phyloP scores from a whole-genome alignment of 1,140 invertebrate genomes.

The Apis cerana region DNA sequence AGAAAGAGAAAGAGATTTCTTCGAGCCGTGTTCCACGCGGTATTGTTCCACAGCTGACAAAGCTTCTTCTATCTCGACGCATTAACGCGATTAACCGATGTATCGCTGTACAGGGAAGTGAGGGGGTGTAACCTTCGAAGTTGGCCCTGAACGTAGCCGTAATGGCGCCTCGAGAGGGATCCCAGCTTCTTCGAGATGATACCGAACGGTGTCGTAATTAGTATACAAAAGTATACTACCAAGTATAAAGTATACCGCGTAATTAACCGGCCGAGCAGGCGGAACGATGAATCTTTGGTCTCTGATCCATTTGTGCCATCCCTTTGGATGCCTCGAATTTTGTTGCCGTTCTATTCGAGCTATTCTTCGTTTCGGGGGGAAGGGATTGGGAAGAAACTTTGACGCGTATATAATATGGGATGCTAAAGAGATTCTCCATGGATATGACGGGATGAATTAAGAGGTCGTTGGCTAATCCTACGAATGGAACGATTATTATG shows the following conservation, averaged over 20 bases:
- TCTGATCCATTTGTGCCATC: slow-evolving; percentile 47
- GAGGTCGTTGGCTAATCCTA: not conserved
- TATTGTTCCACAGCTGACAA: slow-evolving; percentile 58
- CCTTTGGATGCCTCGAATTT: slow-evolving; percentile 27
- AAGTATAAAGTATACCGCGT: no score
- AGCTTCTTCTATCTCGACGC: slow-evolving; percentile 53
- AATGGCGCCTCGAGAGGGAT: not conserved
- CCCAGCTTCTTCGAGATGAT: not conserved
- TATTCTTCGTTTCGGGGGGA: slow-evolving; percentile 8
- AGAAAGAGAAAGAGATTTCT: slow-evolving; percentile 1
- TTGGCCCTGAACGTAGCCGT: slow-evolving; percentile 8
- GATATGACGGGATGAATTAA: not conserved
- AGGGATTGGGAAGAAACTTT: slow-evolving; percentile 35
- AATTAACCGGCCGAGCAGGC: slow-evolving; percentile 46
- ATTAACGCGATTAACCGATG: slow-evolving; percentile 63
- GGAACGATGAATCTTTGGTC: slow-evolving; percentile 30
- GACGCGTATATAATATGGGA: not conserved
- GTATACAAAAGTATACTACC: slow-evolving; percentile 54
- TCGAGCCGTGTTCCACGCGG: slow-evolving; percentile 17
- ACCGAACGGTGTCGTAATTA: slow-evolving; percentile 51
- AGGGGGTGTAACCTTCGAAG: not conserved
- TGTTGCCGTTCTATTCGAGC: not conserved
- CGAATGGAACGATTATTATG: slow-evolving; percentile 2
- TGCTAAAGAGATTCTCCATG: slow-evolving; percentile 9
- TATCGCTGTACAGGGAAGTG: slow-evolving; percentile 18